Base-by-base conservation (phyloP, 2,888 invertebrate species). In the Eupithecia exiguata region DNA sequence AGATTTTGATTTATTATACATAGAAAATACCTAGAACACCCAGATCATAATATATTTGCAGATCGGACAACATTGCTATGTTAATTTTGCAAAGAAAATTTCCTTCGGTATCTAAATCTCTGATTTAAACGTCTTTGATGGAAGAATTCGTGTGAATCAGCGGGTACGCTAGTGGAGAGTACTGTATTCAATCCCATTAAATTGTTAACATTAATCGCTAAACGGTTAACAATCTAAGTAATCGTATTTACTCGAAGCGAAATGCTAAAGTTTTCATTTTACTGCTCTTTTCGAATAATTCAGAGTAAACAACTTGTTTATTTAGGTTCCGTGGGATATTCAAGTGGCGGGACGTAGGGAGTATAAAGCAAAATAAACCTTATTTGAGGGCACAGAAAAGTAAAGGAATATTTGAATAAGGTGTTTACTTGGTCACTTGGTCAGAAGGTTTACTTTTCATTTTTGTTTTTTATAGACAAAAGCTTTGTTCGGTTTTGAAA, bases 261-360 rank as follows among this genome's bases (percentile, higher is more conserved):
- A 78, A 76, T 74, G 74, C 49, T 76, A 72, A 80, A 80, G 79
- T 79, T 79, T 78, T 76, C 79, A 80, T 80, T 78, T 74, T 75
- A 80, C 77, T 76, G 80, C 79, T 80, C 79, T 80, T 80, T 80
- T 79, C 77, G 76, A 80, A 80, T 80, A 78, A 80, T 80, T 79
- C 78, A 74, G 71, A 46, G 78, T 71, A 80, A 79, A 80, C 79
- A 80, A 78, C 70, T 78, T 80, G 79, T 80, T 80, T 79, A 71
- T 77, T 80, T 78, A 80, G 80, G 80, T 72, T 69, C 61, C 68
- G 75, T 74, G 70, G 73, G 68, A 66, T 61, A 58, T 73, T 73
- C 30, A 73, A 66, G 43, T 69, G 65, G 61, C 40, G 68, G 66
- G 53, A 53, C 69, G 66, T n/a, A 70, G 43, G 46, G 43, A 58